phyloP scores from a whole-genome alignment of 37 sponge, comb jelly and placozoan species.

The Bolinopsis microptera region DNA sequence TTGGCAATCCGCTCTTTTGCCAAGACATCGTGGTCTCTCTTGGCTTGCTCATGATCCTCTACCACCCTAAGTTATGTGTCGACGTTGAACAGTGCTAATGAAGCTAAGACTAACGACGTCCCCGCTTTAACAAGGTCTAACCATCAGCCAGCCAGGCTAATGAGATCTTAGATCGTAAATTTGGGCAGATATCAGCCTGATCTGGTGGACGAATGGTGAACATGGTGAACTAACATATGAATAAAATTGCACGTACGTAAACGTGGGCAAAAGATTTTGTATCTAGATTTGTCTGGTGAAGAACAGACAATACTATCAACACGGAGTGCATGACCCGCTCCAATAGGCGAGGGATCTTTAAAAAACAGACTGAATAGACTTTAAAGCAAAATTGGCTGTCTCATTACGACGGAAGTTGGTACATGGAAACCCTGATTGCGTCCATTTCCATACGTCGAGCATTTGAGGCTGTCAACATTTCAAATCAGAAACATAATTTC shows the following conservation, averaged over 20 bases:
- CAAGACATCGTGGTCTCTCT: background rate
- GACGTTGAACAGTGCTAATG: background rate
- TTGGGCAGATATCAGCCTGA: background rate
- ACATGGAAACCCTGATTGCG: too few relatives aligned
- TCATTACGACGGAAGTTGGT: too few relatives aligned
- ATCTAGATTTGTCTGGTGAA: background rate
- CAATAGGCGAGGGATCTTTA: too few relatives aligned
- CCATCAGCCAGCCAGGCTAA: background rate
- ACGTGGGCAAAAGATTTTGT: background rate
- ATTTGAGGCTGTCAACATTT: too few relatives aligned
- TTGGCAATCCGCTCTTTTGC: constrained; percentile 13
- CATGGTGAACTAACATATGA: background rate
- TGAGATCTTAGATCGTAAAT: background rate
- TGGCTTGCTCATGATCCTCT: background rate
- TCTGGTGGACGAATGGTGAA: background rate
- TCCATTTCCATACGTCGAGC: too few relatives aligned
- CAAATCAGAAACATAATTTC: too few relatives aligned
- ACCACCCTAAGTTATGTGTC: background rate
- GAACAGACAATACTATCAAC: background rate
- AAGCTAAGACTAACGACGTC: background rate
- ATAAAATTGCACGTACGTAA: background rate
- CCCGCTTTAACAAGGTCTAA: background rate
- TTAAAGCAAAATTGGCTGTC: too few relatives aligned
- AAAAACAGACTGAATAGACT: too few relatives aligned
- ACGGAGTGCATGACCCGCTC: too few relatives aligned